Conservation (phyloP, 2,797 vertebrate species). For the Potorous gilbertii region DNA sequence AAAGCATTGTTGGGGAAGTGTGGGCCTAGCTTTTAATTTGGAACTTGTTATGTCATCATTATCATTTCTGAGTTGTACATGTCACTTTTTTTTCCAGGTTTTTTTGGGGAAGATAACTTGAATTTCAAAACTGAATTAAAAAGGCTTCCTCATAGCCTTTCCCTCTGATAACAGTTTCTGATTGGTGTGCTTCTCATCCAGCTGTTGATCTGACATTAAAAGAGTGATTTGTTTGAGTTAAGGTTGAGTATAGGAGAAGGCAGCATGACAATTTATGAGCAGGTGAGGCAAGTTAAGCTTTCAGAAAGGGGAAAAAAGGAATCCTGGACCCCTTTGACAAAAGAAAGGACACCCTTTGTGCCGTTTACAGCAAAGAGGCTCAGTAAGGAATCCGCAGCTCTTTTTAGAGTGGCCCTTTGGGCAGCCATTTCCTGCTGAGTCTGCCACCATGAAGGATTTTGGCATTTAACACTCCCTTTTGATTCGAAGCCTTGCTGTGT, state of each 20-base stretch:
- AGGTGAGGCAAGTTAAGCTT: neutral
- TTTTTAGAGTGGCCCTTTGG: neutral
- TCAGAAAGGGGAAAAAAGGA: neutral
- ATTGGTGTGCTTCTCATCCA: conserved; percentile 4
- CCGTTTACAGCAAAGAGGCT: neutral
- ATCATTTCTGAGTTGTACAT: neutral
- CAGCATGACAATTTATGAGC: neutral
- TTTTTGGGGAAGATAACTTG: neutral
- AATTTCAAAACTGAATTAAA: conserved; percentile 1
- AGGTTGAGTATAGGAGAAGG: neutral
- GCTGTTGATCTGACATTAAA: neutral
- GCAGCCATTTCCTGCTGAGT: neutral
- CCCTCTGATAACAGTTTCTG: neutral
- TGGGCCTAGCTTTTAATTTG: neutral
- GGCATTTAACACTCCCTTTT: neutral
- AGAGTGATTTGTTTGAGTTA: neutral
- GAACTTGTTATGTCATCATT: neutral
- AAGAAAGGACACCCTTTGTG: neutral
- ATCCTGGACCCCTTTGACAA: neutral
- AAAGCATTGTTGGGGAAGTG: neutral
- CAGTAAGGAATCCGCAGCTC: neutral
- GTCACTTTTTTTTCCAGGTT: neutral
- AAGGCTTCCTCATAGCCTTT: neutral
- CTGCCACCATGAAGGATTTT: neutral
- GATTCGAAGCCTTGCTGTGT: neutral